Percentiles rank a stretch among this genome's conserved stretches.
phyloP scores from a whole-genome alignment of 2,797 vertebrate species.

The Rhinogobio ventralis region DNA sequence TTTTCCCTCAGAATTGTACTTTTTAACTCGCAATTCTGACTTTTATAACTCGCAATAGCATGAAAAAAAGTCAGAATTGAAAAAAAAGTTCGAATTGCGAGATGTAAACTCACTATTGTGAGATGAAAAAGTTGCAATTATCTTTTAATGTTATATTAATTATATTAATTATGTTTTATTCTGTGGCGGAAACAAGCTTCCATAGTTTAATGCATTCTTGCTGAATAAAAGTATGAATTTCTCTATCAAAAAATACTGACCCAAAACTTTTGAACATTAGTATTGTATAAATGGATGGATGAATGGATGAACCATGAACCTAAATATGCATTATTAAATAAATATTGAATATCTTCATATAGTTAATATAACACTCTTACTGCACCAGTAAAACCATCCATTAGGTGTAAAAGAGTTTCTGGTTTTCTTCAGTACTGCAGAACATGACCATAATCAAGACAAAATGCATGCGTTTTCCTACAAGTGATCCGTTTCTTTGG shows the following conservation, averaged over 20 bases:
- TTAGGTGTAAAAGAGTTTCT: background rate
- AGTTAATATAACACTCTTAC: background rate
- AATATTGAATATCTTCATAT: background rate
- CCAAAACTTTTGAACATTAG: background rate
- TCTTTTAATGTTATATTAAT: no score
- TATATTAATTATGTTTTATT: no score
- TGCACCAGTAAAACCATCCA: no score
- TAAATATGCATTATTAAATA: background rate
- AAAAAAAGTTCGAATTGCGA: no score
- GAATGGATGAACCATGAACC: background rate
- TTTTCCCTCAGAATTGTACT: no score
- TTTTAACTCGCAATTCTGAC: no score
- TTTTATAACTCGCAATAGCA: no score
- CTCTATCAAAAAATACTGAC: background rate
- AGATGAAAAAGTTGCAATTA: no score
- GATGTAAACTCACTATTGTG: no score
- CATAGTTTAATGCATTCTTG: background rate
- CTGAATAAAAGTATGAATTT: background rate
- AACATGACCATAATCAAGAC: background rate
- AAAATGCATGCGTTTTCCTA: background rate
- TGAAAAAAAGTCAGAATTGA: no score
- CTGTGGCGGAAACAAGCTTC: no score
- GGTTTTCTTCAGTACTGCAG: background rate
- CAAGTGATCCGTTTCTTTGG: background rate
- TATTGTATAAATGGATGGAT: background rate